Conservation (phyloP, 2,113 vertebrate genomes). For the Pelusios castaneus region DNA sequence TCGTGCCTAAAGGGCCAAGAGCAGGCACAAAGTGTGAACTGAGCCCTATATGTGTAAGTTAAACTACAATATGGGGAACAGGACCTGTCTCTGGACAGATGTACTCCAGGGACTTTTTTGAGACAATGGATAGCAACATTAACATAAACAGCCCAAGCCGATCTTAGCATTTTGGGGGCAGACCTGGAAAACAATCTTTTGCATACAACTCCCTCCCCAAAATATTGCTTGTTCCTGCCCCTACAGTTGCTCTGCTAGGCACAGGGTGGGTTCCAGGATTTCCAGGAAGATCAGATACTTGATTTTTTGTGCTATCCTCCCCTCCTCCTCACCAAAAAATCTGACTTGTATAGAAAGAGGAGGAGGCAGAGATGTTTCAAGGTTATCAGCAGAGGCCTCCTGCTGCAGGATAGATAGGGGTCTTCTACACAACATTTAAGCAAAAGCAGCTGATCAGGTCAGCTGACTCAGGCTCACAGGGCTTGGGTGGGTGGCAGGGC, state of each 20-base stretch:
- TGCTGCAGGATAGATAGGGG: neutral
- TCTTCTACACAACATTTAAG: accelerated
- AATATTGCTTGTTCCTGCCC: accelerated
- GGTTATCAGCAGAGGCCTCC: accelerated
- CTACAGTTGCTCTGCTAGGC: no score
- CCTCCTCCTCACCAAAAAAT: neutral
- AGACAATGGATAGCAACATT: accelerated
- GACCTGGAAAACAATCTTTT: neutral
- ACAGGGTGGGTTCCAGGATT: neutral
- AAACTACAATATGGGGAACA: neutral
- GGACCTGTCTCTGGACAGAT: accelerated
- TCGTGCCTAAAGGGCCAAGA: neutral
- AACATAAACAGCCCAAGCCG: accelerated
- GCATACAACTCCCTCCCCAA: neutral
- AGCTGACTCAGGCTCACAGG: neutral
- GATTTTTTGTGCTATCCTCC: accelerated
- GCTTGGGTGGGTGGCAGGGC: neutral
- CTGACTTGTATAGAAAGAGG: accelerated
- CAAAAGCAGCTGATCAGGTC: no score
- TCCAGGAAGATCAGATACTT: accelerated
- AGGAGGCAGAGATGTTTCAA: neutral
- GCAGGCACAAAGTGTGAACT: neutral
- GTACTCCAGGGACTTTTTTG: accelerated
- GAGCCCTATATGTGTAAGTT: neutral
- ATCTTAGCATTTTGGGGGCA: neutral